These are phyloP conservation scores for Takifugu bimaculatus DNA, from an alignment of 2,113 vertebrate species.

Conservation along the genomic window DNA sequence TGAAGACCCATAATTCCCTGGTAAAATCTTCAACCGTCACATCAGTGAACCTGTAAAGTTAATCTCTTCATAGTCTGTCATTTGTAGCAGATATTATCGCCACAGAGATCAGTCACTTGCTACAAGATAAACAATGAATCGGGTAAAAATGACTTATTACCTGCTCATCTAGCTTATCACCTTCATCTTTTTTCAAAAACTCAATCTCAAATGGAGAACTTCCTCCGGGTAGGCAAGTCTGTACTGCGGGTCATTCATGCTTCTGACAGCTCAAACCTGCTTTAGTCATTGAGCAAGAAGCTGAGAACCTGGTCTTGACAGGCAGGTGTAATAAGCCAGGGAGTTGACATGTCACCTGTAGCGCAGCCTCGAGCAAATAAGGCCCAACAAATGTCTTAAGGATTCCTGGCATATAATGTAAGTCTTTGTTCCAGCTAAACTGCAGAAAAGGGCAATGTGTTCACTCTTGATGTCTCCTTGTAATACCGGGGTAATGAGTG, in stretches of 20 bases:
- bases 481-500: conserved; percentile 70
- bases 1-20: conserved; percentile 22
- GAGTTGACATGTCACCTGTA: conserved; percentile 69
- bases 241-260: conserved; percentile 22
- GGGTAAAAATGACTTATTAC: conserved; percentile 55
- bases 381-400: conserved; percentile 36
- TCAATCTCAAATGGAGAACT: conserved; percentile 39
- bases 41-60: conserved; percentile 51
- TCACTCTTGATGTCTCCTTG: conserved; percentile 64
- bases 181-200: conserved; percentile 50
- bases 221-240: conserved; percentile 44
- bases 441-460: conserved; percentile 66
- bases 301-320: conserved; percentile 52
- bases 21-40: conserved; percentile 46
- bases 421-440: conserved; percentile 63
- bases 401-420: conserved; percentile 64
- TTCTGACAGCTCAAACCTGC: conserved; percentile 42
- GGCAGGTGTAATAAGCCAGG: conserved; percentile 73
- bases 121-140: conserved; percentile 44
- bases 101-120: conserved; percentile 40
- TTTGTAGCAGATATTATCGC: conserved; percentile 59
- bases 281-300: conserved; percentile 55
- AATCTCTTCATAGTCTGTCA: conserved; percentile 53
- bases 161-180: conserved; percentile 47
- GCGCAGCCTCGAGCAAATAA: conserved; percentile 57